phyloP scores from a whole-genome alignment of 2,113 vertebrate species.

The Apaloderma vittatum region DNA sequence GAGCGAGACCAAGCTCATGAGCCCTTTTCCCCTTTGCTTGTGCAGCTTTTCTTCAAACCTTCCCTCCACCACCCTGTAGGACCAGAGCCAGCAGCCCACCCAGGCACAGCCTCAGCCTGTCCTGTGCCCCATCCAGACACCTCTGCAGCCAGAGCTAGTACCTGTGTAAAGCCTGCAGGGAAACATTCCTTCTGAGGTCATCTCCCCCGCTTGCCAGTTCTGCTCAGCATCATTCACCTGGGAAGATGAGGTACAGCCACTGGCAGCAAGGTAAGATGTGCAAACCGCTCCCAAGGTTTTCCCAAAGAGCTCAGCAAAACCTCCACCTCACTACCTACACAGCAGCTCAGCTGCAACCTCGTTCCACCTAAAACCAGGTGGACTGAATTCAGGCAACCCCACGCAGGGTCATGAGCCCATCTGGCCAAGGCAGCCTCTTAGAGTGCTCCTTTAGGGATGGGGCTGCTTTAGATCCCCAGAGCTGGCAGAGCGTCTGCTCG shows the following conservation, averaged over 20 bases:
- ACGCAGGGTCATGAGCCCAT: not conserved
- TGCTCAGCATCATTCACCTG: not conserved
- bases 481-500: not conserved
- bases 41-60: not conserved
- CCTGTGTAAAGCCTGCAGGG: not conserved
- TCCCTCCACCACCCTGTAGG: not conserved
- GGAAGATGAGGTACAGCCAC: no score
- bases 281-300: rapidly evolving
- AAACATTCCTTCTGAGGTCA: not conserved
- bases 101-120: not conserved
- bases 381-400: not conserved
- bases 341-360: rapidly evolving
- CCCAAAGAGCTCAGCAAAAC: rapidly evolving
- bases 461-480: rapidly evolving
- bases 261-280: rapidly evolving
- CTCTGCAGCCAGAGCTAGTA: not conserved
- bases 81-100: not conserved
- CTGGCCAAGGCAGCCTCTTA: rapidly evolving
- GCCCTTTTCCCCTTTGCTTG: not conserved
- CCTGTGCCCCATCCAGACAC: not conserved
- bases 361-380: not conserved
- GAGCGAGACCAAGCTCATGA: not conserved
- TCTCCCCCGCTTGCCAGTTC: not conserved
- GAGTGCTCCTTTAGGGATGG: rapidly evolving
- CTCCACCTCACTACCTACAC: rapidly evolving